Evolutionary conservation across 2,888 invertebrate species (phyloP).

Genomic region (Podabrus alpinus): DNA sequence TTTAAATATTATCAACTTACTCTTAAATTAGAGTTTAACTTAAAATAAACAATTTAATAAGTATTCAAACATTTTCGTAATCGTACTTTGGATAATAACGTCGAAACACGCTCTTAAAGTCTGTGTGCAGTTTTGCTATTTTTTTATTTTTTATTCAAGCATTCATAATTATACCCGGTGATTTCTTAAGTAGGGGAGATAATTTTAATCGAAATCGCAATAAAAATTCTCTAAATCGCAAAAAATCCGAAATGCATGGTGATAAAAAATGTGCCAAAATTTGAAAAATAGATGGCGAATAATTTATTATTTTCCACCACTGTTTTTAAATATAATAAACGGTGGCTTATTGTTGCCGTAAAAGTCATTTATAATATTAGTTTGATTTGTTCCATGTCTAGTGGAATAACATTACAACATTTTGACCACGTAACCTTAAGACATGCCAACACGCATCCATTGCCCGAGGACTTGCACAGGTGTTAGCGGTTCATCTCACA

Average conservation of each 20-base stretch:
- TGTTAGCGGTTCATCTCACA: constrained; percentile 51
- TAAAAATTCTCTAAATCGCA: neutral
- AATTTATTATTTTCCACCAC: neutral
- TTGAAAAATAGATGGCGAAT: neutral
- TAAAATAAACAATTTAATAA: neutral
- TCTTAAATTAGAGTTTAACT: neutral
- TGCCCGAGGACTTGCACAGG: constrained; percentile 51
- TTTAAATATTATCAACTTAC: neutral
- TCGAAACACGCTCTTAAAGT: neutral
- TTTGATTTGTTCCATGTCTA: constrained; percentile 6
- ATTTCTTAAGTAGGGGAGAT: neutral
- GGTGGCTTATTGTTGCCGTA: neutral
- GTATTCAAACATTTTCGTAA: neutral
- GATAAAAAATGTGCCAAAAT: neutral
- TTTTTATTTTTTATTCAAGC: neutral
- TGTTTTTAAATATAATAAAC: neutral
- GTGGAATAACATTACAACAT: constrained; percentile 19
- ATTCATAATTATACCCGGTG: neutral
- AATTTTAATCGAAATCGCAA: neutral
- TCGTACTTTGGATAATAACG: neutral
- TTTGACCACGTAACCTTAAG: constrained; percentile 27
- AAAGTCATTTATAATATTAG: neutral
- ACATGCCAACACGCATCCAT: constrained; percentile 50
- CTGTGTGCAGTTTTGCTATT: neutral
- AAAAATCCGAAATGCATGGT: neutral